Conservation (phyloP, 2,888 invertebrate species). For the Clistopyga incitator region DNA sequence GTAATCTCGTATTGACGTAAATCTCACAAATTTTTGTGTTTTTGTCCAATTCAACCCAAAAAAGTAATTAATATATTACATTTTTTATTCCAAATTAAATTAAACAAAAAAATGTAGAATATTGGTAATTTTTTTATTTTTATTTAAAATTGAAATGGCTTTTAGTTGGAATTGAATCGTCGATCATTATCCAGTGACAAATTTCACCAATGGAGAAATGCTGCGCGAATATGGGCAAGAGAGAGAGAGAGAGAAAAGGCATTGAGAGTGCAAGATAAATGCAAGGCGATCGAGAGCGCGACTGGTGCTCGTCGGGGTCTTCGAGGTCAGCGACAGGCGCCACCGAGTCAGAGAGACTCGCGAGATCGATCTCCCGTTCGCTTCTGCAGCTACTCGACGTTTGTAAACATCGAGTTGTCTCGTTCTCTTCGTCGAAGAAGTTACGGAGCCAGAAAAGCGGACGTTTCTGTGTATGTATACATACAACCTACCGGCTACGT, state of each 20-base stretch:
- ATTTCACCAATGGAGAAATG: neutral
- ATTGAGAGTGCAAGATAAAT: constrained; percentile 34
- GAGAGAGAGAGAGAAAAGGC: constrained; percentile 4
- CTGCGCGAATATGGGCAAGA: neutral
- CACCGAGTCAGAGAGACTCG: constrained; percentile 68
- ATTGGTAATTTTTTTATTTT: neutral
- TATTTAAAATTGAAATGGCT: neutral
- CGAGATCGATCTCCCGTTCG: constrained; percentile 71
- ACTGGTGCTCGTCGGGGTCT: constrained; percentile 68
- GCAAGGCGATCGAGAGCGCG: constrained; percentile 44
- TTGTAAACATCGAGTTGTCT: constrained; percentile 63
- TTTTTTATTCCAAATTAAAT: too few species aligned
- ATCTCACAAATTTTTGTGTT: neutral
- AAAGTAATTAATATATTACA: too few species aligned
- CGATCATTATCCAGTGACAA: constrained; percentile 5
- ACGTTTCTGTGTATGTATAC: neutral
- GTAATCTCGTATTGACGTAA: constrained; percentile 30
- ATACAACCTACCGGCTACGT: too few species aligned
- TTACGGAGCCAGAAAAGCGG: constrained; percentile 17
- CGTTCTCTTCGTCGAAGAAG: constrained; percentile 12
- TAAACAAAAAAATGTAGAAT: too few species aligned
- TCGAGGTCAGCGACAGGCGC: constrained; percentile 77
- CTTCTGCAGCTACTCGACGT: constrained; percentile 14
- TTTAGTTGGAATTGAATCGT: neutral
- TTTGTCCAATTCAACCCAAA: neutral